Evolutionary conservation across 2,888 invertebrate species (phyloP), one percentile per base, ranked within the genome.

Genomic region (Bedellia somnulentella): DNA sequence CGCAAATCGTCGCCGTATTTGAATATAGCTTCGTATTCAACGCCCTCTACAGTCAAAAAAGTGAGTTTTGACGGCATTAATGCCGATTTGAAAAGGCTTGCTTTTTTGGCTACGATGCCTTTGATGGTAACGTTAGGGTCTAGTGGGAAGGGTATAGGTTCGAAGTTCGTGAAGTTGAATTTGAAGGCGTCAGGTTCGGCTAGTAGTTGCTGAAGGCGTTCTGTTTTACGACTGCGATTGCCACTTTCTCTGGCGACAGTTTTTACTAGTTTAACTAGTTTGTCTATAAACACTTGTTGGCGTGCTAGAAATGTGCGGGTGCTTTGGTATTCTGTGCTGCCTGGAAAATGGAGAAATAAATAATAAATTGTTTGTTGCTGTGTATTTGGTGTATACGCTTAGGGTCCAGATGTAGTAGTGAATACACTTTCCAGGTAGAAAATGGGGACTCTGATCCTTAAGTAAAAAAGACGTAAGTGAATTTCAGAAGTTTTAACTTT

Each of bases 1-100:
- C 99, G 79, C 30, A 99, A 66, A 57, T 99, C 98, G 61, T 99
- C 99, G 2, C 99, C 99, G 46, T 95, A 87, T 59, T 99, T 99
- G 60, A 98, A 98, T 37, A 99, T 97, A 0, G 96, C 91, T 10
- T 92, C 89, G 60, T 97, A 99, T 49, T 93, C 89, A 18, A 82
- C 80, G 22, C 87, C 86, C 34, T 86, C 84, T 0, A 85, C 83
- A 0, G 92, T 93, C 9, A 88, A 70, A 57, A 98, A 97, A 1
- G 93, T 89, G 27, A 99, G 71, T 52, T 81, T 82, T 9, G 93
- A 91, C 2, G 99, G 99, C 93, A 95, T 97, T 32, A 96, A 73
- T 1, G 94, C 93, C 17, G 96, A 97, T 60, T 98, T 98, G 68
- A 98, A 99, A 1, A 99, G 78, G 26, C 87, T 87, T 0, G 96